Conservation (phyloP, 2,888 invertebrate species). For the Mylabris sibirica region DNA sequence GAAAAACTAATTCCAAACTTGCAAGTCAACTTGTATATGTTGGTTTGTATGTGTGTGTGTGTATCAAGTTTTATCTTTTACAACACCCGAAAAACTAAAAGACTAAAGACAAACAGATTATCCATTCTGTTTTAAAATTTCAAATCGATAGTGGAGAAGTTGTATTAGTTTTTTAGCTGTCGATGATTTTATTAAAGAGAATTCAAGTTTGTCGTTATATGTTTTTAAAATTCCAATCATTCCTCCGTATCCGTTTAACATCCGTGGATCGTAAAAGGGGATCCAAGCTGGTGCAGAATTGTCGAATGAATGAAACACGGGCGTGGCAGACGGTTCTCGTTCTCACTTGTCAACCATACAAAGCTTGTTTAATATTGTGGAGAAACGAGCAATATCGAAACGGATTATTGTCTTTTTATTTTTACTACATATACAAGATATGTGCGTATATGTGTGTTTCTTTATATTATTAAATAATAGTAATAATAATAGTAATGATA, state of each 20-base stretch:
- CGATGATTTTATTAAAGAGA: background rate
- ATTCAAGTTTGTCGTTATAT: background rate
- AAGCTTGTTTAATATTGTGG: constrained; percentile 8
- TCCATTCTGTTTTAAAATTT: background rate
- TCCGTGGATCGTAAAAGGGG: background rate
- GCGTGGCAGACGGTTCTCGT: constrained; percentile 10
- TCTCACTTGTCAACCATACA: constrained; percentile 12
- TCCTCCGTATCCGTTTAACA: background rate
- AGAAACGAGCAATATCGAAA: background rate
- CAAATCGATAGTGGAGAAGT: background rate
- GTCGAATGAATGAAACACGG: constrained; percentile 7
- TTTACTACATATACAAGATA: background rate
- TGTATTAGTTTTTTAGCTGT: background rate
- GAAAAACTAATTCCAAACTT: constrained; percentile 7
- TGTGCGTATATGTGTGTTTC: background rate
- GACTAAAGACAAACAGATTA: background rate
- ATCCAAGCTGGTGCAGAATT: background rate
- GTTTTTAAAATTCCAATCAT: constrained; percentile 9
- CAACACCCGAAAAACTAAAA: background rate
- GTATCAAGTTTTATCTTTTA: too few species aligned
- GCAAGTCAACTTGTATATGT: background rate
- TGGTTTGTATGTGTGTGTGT: too few species aligned
- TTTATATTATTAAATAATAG: background rate
- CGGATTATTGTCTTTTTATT: constrained; percentile 1
- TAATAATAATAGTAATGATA: background rate